Percentiles rank a stretch among this genome's conserved stretches.
Conservation (phyloP, 1,140 invertebrate genomes). For the Leptinotarsa lineolata region DNA sequence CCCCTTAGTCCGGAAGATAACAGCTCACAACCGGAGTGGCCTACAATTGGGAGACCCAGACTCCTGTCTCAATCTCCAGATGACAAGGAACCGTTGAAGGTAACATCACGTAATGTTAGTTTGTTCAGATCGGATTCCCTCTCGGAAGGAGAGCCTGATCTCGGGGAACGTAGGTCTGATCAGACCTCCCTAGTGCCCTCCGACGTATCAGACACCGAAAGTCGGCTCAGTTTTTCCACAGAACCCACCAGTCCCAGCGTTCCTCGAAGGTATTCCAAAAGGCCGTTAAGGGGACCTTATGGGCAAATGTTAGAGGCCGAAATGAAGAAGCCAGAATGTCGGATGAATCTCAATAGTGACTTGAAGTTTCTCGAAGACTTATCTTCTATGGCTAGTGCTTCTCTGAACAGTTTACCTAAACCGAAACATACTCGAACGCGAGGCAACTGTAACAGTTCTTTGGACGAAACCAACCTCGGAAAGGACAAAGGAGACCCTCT, state of each 20-base stretch:
- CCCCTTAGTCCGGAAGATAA: conserved; percentile 60
- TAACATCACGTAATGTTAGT: conserved; percentile 34
- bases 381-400: conserved; percentile 35
- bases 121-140: conserved; percentile 59
- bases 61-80: conserved; percentile 38
- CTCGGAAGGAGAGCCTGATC: conserved; percentile 64
- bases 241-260: conserved; percentile 49
- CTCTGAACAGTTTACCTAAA: conserved; percentile 42
- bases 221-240: conserved; percentile 48
- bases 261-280: conserved; percentile 69
- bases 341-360: conserved; percentile 60
- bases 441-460: conserved; percentile 54
- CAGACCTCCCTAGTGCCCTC: conserved; percentile 48
- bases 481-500: conserved; percentile 21
- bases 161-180: conserved; percentile 43
- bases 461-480: conserved; percentile 58
- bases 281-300: conserved; percentile 77
- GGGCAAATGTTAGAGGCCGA: conserved; percentile 83
- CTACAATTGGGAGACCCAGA: conserved; percentile 25
- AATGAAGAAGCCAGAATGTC: conserved; percentile 72
- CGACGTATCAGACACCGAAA: conserved; percentile 63
- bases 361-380: conserved; percentile 61
- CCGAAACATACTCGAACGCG: conserved; percentile 43
- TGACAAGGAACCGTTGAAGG: conserved; percentile 38
- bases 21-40: conserved; percentile 52